Conservation (phyloP, 2,113 vertebrate genomes). For the Catharus bicknelli region DNA sequence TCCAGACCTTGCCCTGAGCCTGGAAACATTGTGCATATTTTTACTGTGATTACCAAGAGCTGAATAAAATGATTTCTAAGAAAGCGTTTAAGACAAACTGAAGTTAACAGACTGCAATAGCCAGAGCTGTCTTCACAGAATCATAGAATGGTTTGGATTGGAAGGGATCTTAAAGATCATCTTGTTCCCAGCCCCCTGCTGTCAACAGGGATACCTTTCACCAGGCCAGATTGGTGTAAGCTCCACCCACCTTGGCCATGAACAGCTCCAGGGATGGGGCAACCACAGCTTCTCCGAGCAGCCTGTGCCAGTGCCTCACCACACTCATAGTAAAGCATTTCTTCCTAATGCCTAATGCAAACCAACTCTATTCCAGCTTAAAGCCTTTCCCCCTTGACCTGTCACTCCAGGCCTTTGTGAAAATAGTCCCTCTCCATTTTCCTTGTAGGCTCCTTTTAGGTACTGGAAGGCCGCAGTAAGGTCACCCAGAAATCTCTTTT, state of each 20-base stretch:
- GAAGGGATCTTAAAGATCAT: neutral
- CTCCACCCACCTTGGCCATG: neutral
- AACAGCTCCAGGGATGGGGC: neutral
- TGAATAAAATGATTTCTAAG: neutral
- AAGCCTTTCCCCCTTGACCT: neutral
- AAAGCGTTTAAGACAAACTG: neutral
- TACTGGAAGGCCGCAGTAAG: neutral
- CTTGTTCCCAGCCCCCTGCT: rapidly evolving
- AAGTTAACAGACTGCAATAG: neutral
- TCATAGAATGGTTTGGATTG: neutral
- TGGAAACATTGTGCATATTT: neutral
- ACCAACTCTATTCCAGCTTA: neutral
- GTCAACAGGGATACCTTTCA: neutral
- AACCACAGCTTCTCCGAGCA: neutral
- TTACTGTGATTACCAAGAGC: neutral
- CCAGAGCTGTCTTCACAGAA: neutral
- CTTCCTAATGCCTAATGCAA: neutral
- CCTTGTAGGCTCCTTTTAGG: neutral
- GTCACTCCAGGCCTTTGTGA: neutral
- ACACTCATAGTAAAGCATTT: neutral
- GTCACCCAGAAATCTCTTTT: neutral
- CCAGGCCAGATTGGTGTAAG: neutral
- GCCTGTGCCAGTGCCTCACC: neutral
- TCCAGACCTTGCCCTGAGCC: neutral
- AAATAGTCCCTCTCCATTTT: neutral